Evolutionary conservation across 2,113 vertebrate genomes (phyloP), one percentile per base, ranked within the genome.

Genomic region (Mus musculus): DNA sequence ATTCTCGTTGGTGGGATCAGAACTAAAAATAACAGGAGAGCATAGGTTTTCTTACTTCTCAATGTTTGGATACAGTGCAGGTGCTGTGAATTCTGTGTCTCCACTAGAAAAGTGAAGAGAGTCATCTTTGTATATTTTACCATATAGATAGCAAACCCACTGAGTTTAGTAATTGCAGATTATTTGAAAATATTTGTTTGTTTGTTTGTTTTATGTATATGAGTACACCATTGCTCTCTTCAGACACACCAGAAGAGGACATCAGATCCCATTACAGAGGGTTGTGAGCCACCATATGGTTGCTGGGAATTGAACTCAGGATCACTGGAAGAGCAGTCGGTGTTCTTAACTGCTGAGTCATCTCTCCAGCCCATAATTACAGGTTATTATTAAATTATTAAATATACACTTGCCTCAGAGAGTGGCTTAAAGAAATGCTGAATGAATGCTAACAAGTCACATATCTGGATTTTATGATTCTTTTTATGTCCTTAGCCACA

Each of bases 401-500:
- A 90, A 94, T 69, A 72, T 33, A 78, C 19, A 36, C 13, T 75
- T 91, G 22, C 42, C 39, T 93, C 69, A 46, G 28, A 87, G n/a
- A 89, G 54, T 92, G 28, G 22, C 14, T 88, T 97, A 90, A 90
- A 73, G 39, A 92, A 90, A 88, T 1, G 16, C 52, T 61, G 71
- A 87, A 82, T 72, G 33, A 93, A 93, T 75, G 56, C 17, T 7
- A 75, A 39, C 24, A 84, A 78, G 63, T 88, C 67, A 52, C 54
- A 69, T 75, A 11, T 88, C 17, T 88, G 39, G 33, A 78, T 42
- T 30, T 63, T 80, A 42, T 77, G 69, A 42, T 81, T 81, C 24
- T 61, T 16, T 52, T 84, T 88, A 63, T 84, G 46, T 95, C 28
- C n/a, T 94, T 89, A 96, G 87, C 39, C 65, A 81, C 52, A 80